Conservation (phyloP, 1,140 invertebrate species). For the Cotesia glomerata region DNA sequence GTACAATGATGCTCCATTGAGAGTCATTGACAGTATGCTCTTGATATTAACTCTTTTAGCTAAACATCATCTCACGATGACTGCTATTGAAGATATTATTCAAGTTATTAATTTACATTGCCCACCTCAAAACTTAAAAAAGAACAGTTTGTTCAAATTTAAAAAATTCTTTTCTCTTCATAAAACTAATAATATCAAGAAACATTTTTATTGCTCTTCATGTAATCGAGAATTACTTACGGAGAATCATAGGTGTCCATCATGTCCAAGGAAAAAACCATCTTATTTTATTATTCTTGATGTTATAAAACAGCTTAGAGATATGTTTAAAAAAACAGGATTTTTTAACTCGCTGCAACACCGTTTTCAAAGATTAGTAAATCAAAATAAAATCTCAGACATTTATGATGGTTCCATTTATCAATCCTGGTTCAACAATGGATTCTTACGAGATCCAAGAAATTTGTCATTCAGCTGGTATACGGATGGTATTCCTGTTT, state of each 20-base stretch:
- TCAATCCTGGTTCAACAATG: slow-evolving; percentile 22
- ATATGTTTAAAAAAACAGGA: not conserved
- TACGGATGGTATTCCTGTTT: slow-evolving; percentile 48
- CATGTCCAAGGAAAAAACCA: not conserved
- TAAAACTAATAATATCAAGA: not conserved
- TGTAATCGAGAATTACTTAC: not conserved
- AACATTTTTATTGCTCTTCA: slow-evolving; percentile 17
- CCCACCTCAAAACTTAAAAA: not conserved
- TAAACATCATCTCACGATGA: not conserved
- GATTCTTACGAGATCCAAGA: slow-evolving; percentile 31
- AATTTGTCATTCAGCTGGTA: slow-evolving; percentile 39
- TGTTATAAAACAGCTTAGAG: not conserved
- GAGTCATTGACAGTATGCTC: not conserved
- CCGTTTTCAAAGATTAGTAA: not conserved
- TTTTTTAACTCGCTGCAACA: slow-evolving; percentile 12
- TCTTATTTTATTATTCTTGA: not conserved
- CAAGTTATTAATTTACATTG: not conserved
- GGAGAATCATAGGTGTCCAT: not conserved
- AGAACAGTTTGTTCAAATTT: slow-evolving; percentile 17
- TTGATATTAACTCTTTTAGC: not conserved
- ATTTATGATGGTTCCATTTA: slow-evolving; percentile 11
- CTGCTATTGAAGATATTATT: slow-evolving; percentile 7
- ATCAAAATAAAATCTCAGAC: not conserved
- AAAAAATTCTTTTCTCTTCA: not conserved
- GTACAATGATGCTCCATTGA: not conserved